Evolutionary conservation across 1,140 invertebrate species (phyloP).

Genomic region (Battus philenor): DNA sequence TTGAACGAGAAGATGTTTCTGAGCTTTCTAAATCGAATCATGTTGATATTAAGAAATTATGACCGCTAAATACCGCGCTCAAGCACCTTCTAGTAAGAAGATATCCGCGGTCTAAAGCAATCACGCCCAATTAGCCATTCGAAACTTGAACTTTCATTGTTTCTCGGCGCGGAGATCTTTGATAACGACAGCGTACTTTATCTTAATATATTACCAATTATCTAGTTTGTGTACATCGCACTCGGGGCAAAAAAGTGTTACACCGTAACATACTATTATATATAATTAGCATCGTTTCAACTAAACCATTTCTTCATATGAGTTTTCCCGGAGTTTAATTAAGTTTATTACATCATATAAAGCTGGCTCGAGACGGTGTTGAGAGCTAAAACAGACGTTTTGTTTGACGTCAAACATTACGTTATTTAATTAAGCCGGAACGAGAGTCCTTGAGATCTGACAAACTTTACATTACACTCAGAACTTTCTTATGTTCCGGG

Average conservation of each 20-base stretch:
- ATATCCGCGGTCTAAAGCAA: conserved; percentile 22
- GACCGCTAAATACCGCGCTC: too few species aligned
- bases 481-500: too few species aligned
- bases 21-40: too few species aligned
- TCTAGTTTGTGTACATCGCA: conserved; percentile 15
- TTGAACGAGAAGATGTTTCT: too few species aligned
- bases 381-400: conserved; percentile 1
- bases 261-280: not conserved
- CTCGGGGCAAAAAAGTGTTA: not conserved
- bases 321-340: not conserved
- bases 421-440: conserved; percentile 7
- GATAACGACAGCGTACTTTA: conserved; percentile 30
- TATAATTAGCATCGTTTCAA: not conserved
- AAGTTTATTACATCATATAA: conserved; percentile 1
- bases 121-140: conserved; percentile 50
- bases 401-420: conserved; percentile 2
- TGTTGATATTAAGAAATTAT: too few species aligned
- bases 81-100: conserved; percentile 16
- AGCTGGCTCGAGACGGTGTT: conserved; percentile 1
- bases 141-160: conserved; percentile 55
- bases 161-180: conserved; percentile 33
- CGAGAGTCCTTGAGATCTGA: not conserved
- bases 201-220: conserved; percentile 28
- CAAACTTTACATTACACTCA: conserved; percentile 1
- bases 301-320: not conserved